A percentile compares a stretch with the other conserved stretches of the same genome.
Conservation (phyloP, 1,140 invertebrate genomes). For the Calephelis nemesis region DNA sequence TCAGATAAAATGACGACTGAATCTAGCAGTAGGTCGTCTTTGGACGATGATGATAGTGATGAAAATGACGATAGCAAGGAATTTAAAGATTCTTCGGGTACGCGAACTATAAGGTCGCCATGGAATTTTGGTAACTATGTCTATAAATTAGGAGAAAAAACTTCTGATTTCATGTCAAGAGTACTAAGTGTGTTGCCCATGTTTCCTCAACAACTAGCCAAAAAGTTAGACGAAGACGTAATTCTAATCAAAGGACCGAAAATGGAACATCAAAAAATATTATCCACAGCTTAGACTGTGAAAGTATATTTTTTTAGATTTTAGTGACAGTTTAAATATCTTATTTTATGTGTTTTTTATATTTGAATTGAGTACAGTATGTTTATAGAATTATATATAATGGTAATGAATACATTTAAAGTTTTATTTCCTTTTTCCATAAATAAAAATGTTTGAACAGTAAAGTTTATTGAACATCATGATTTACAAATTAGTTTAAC, state of each 20-base stretch:
- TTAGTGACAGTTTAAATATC: neutral
- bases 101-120: slow-evolving; percentile 45
- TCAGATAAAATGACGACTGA: slow-evolving; percentile 23
- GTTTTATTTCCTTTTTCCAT: neutral
- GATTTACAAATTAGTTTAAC: neutral
- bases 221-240: slow-evolving; percentile 25
- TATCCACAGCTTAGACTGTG: no score
- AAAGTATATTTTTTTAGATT: neutral
- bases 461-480: neutral
- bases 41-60: slow-evolving; percentile 38
- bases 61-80: slow-evolving; percentile 46
- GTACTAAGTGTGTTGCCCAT: slow-evolving; percentile 46
- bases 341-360: slow-evolving; percentile 13
- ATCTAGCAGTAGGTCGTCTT: slow-evolving; percentile 7
- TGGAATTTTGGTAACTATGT: slow-evolving; percentile 38
- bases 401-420: neutral
- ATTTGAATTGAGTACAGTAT: slow-evolving; percentile 11
- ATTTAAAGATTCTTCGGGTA: slow-evolving; percentile 23
- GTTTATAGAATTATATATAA: slow-evolving; percentile 7
- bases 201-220: slow-evolving; percentile 43
- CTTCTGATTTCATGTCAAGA: slow-evolving; percentile 38
- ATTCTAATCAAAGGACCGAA: neutral
- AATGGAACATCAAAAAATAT: neutral
- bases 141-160: slow-evolving; percentile 45
- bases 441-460: neutral